Percentiles rank a stretch among this genome's conserved stretches.
phyloP scores from a whole-genome alignment of 2,797 vertebrate genomes.

The Kryptolebias ocellatus region DNA sequence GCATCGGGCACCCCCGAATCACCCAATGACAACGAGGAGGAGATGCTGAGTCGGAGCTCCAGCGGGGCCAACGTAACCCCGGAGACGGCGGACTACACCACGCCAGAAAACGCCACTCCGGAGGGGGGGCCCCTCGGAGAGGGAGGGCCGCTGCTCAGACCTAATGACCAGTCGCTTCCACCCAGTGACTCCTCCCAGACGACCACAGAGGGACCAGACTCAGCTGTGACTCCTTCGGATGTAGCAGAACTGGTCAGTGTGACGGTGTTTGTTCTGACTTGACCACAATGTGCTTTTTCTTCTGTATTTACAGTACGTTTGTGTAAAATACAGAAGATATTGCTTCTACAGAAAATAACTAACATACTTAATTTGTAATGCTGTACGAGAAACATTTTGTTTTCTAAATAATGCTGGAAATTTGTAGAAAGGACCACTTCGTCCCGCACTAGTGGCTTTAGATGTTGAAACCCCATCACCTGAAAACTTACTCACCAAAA shows the following conservation, averaged over 20 bases:
- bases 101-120: slow-evolving; percentile 78
- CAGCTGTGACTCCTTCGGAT: slow-evolving; percentile 95
- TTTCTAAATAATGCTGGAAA: not conserved
- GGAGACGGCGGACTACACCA: slow-evolving; percentile 75
- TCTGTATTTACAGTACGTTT: not conserved
- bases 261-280: not conserved
- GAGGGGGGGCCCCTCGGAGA: slow-evolving; percentile 86
- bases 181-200: slow-evolving; percentile 97
- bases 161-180: slow-evolving; percentile 87
- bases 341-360: not conserved
- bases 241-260: slow-evolving; percentile 90
- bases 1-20: slow-evolving; percentile 77
- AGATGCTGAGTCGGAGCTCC: slow-evolving; percentile 91
- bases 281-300: not conserved
- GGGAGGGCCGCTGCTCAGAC: slow-evolving; percentile 57
- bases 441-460: too few relatives aligned
- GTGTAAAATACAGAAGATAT: not conserved
- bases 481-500: not conserved
- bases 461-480: too few relatives aligned
- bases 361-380: too few relatives aligned
- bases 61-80: slow-evolving; percentile 86
- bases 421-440: not conserved
- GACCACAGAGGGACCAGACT: slow-evolving; percentile 97
- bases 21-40: slow-evolving; percentile 85
- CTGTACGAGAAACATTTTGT: too few relatives aligned